Evolutionary conservation across 2,888 invertebrate species (phyloP).

Genomic region (Leptinotarsa haldemani): DNA sequence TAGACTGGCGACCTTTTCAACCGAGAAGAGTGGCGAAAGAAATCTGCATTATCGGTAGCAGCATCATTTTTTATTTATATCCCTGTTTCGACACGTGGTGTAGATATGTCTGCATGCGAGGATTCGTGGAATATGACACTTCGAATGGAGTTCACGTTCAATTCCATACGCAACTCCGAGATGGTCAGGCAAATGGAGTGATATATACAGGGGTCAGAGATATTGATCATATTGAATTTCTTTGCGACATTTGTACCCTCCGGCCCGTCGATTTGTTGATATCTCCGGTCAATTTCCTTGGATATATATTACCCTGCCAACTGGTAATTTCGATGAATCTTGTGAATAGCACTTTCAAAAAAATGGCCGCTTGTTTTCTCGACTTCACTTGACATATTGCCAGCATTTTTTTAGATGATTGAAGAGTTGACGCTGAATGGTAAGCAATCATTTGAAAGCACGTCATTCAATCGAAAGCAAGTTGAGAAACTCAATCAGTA

Average conservation of each 20-base stretch:
- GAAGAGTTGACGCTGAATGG: too few relatives aligned
- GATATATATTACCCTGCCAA: too few relatives aligned
- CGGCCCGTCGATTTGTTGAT: too few relatives aligned
- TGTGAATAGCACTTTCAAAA: too few relatives aligned
- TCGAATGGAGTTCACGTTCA: neutral
- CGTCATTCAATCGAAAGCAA: too few relatives aligned
- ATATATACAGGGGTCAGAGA: neutral
- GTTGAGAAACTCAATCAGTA: too few relatives aligned
- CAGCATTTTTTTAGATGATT: too few relatives aligned
- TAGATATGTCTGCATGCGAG: slow-evolving; percentile 2
- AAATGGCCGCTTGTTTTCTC: too few relatives aligned
- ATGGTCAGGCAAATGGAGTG: neutral
- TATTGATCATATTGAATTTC: neutral
- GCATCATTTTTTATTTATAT: slow-evolving; percentile 16
- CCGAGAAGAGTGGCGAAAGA: slow-evolving; percentile 15
- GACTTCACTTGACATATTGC: too few relatives aligned
- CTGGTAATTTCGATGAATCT: too few relatives aligned
- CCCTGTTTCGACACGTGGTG: neutral
- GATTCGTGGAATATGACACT: neutral
- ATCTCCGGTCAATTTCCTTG: too few relatives aligned
- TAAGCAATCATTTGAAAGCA: too few relatives aligned
- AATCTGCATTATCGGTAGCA: slow-evolving; percentile 17
- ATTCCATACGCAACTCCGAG: neutral
- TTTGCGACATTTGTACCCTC: neutral
- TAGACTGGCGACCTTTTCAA: slow-evolving; percentile 8